Base-by-base conservation (phyloP, 2,797 vertebrate species). In the Phoebastria nigripes region DNA sequence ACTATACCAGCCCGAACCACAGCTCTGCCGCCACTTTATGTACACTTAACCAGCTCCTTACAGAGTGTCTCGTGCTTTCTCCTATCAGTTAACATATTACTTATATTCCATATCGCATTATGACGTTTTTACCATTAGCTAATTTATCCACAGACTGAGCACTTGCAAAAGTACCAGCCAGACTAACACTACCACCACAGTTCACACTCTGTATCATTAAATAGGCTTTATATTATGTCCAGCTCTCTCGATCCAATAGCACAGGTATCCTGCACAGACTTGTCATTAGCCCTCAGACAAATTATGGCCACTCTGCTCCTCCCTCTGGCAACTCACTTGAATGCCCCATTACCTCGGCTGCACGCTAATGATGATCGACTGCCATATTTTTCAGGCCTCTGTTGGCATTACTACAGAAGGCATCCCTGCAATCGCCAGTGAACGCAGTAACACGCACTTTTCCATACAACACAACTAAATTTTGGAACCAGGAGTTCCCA, bases 301-400 rank as follows among this genome's bases (percentile, higher is more conserved):
- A 55, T 33, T 26, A 51, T 13, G 16, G 31, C 7, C 44, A 10
- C 28, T 71, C 58, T 87, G 56, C 52, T 82, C 29, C 26, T 76
- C 33, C 29, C 25, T 31, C 46, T 8, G 11, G 25, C 31, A 85
- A 20, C 46, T 29, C 5, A 1, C 31, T 66, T 8, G 2, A 61
- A 15, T 47, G 49, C 29, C n/a, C 29, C 24, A 4, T 46, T 22
- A 41, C 54, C 33, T 71, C 4, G 2, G 25, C 39, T 54, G 17
- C 29, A 41, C 0, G 0, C 20, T 72, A 70, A 56, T 5, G 0
- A 16, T 37, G 37, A 52, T 11, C 1, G 2, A 54, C 35, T 44
- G 44, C 41, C 37, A 19, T 41, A 33, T 49, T 80, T 77, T 42
- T 46, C 72, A 46, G 39, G 39, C 12, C 15, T 56, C n/a, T n/a